Evolutionary conservation across 2,113 vertebrate genomes (phyloP), one percentile per base, ranked within the genome.

Genomic region (Taxidea taxus): DNA sequence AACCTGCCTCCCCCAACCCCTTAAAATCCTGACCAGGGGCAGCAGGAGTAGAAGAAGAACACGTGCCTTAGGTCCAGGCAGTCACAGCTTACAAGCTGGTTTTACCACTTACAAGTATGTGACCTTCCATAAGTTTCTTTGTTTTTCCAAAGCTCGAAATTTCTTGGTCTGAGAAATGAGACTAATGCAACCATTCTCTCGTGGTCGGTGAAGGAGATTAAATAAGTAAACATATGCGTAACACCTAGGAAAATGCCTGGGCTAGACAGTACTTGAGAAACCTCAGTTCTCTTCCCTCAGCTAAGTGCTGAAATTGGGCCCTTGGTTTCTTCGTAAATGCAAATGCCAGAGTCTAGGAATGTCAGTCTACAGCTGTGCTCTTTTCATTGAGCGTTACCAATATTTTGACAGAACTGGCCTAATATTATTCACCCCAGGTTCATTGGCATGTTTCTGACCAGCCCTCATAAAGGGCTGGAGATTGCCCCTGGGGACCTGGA

Each of bases 371-470:
- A 85, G 66, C 44, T 68, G 60, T 95, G 83, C 82, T 78, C 39
- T 93, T 97, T 97, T 85, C 94, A 68, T 2, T 75, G 39, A 70
- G 77, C 72, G 81, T 77, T 88, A 90, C 95, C 89, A 39, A 11
- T 21, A 91, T 87, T 94, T 97, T 97, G 97, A 98, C 83, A 72
- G 83, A 37, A 29, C 3, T 68, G 39, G 81, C 3, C 78, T 97
- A 92, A 90, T 10, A 4, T 64, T 77, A 83, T 44, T 96, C 87
- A 92, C 91, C 86, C 90, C 34, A 42, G 80, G 66, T 90, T 97
- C 87, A 96, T 23, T 37, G 56, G 90, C 23, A 91, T 49, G 3
- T 86, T 86, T 93, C 90, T 93, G 96, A 93, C 62, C 90, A 34
- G 25, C 15, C 39, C 21, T 42, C 82, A 44, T 85, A 92, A 94